Evolutionary conservation across 2,888 invertebrate genomes (phyloP), one percentile per base, ranked within the genome.

Genomic region (Agrenia bidenticulata): DNA sequence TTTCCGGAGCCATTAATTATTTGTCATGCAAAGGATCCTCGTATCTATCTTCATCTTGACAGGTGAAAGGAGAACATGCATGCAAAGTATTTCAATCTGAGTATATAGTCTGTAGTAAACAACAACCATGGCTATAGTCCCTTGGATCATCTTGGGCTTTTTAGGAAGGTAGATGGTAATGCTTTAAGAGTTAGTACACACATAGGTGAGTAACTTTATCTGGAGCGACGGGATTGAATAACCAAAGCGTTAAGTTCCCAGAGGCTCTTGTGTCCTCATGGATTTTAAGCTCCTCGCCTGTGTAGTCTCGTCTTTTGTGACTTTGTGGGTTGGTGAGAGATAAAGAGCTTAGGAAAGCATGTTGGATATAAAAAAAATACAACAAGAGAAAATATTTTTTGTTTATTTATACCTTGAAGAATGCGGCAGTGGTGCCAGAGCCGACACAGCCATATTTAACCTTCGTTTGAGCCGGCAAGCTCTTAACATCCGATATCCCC

Each of bases 391-490:
- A 5, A 45, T 17, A 51, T 57, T 32, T 37, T 57, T 39, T 13
- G 39, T 57, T 41, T 57, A 41, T 57, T 57, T 81, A 82, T 82
- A 95, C 97, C 84, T 91, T 86, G 79, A 99, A 99, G 81, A 98
- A 99, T 11, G 90, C 88, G 50, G 90, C 90, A 0, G 98, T 98
- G 0, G 96, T 93, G 57, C 98, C 99, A 49, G 92, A 92, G 70
- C 86, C 84, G n/a, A 95, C 81, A 5, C 69, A 91, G 0, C 99
- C 99, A 80, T 98, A 99, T 80, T 96, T 94, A 77, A 99, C 97
- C 81, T 92, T 92, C 0, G 93, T 94, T 81, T 99, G 98, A 78
- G 92, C 93, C 15, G 66, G 62, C 17, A 66, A 55, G 53, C 60
- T 60, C 21, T 50, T 51, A 26, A 73, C 64, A 15, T 73, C 72